Percentiles rank a stretch among this genome's conserved stretches.
phyloP scores from a whole-genome alignment of 2,797 vertebrate genomes.

The Hephaestus fuliginosus region DNA sequence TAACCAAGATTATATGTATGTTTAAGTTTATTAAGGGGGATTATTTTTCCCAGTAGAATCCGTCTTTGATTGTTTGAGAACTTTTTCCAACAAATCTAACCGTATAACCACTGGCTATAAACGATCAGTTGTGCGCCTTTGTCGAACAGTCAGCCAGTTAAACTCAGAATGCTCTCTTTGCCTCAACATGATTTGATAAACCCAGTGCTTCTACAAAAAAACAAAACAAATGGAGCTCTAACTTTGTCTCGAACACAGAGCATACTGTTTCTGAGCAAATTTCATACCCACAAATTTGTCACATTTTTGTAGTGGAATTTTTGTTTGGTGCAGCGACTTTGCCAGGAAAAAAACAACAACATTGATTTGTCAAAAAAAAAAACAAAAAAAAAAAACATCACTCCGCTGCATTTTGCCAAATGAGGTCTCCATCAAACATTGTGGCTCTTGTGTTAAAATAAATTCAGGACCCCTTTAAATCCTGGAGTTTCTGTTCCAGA shows the following conservation, averaged over 20 bases:
- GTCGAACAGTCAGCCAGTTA: neutral
- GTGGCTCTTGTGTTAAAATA: neutral
- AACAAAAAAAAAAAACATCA: too few relatives aligned
- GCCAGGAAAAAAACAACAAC: neutral
- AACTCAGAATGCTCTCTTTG: neutral
- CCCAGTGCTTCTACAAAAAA: neutral
- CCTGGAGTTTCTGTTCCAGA: constrained; percentile 12
- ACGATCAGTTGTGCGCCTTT: neutral
- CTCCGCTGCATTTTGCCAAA: neutral
- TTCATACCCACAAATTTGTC: neutral
- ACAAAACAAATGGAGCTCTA: neutral
- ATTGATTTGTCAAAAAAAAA: neutral
- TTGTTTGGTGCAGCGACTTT: neutral
- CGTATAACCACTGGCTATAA: neutral
- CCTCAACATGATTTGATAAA: neutral
- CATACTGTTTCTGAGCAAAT: neutral
- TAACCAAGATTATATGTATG: too few relatives aligned
- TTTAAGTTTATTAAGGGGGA: neutral
- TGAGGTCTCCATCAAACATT: neutral
- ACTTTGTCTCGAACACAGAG: neutral
- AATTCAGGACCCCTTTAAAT: neutral
- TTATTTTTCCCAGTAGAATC: neutral
- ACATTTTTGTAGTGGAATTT: too few relatives aligned
- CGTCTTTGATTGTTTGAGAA: neutral
- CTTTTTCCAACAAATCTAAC: neutral